Conservation (phyloP, 2,888 invertebrate species). For the Microctonus brassicae region DNA sequence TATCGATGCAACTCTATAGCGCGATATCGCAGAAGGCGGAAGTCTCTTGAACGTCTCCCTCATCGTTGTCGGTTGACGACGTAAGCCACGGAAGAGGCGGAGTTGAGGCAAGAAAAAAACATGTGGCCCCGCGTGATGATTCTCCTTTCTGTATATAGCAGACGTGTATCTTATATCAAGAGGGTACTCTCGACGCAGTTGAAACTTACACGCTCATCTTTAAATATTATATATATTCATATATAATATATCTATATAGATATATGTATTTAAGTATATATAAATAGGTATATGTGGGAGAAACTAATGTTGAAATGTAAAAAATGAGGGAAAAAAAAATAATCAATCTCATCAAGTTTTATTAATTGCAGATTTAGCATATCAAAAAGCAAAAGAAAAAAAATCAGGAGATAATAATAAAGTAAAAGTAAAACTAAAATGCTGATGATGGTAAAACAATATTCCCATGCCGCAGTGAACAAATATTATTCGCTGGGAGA, state of each 20-base stretch:
- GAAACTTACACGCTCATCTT: background rate
- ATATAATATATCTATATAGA: background rate
- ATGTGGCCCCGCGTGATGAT: slow-evolving; percentile 21
- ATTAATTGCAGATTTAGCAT: no score
- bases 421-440: no score
- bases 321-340: no score
- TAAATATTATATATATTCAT: background rate
- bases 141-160: slow-evolving; percentile 5
- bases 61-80: background rate
- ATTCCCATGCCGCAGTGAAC: background rate
- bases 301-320: no score
- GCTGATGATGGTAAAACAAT: background rate
- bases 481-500: background rate
- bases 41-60: slow-evolving; percentile 16
- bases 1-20: slow-evolving; percentile 17
- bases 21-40: slow-evolving; percentile 23
- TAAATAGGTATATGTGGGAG: no score
- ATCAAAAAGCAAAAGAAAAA: no score
- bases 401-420: no score
- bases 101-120: slow-evolving; percentile 23
- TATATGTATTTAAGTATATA: no score
- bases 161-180: slow-evolving; percentile 12
- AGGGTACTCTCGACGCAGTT: background rate
- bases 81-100: slow-evolving; percentile 21
- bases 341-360: no score